Evolutionary conservation across 2,113 vertebrate species (phyloP), one percentile per base, ranked within the genome.

Genomic region (Eonycteris spelaea): DNA sequence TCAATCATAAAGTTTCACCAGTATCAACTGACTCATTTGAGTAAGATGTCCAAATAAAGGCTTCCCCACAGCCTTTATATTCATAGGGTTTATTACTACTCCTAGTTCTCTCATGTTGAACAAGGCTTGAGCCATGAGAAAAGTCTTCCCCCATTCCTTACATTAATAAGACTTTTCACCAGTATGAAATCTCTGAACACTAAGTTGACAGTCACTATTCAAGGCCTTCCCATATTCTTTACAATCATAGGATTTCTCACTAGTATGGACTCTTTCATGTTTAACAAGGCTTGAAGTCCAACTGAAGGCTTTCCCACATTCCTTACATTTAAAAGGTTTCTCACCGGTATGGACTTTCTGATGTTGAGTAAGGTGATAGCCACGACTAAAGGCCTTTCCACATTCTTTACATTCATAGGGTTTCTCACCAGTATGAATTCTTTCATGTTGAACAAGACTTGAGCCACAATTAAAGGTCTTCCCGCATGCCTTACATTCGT

Each of bases 401-500:
- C 88, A 92, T 28, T 87, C 75, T 57, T 91, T 96, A 80, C 88
- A 96, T 28, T 38, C 30, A 38, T 94, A 96, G 21, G 95, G 83
- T 53, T 91, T 96, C 43, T 88, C 94, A 65, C 77, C 91, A 40
- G 75, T 95, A 71, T 94, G 94, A n/a, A 85, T 53, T 86, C 78
- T 89, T 11, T 96, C 65, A 38, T 97, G 96, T 45, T 95, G 38
- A 73, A 71, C 33, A 51, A 77, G 93, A 21, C 61, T 77, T 6
- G 91, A 83, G n/a, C 55, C 77, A 45, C 63, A 79, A 43, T 10
- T 59, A 74, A 97, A 97, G 40, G 83, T 0, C n/a, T 97, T 95
- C 30, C 92, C 94, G 92, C 92, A 97, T 45, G 79, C 73, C 12
- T 93, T 97, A 84, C 95, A 97, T 48, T 96, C 1, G 15, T 26